These are phyloP conservation scores for Cynopterus sphinx DNA, from an alignment of 2,797 vertebrate genomes.

Conservation along the genomic window DNA sequence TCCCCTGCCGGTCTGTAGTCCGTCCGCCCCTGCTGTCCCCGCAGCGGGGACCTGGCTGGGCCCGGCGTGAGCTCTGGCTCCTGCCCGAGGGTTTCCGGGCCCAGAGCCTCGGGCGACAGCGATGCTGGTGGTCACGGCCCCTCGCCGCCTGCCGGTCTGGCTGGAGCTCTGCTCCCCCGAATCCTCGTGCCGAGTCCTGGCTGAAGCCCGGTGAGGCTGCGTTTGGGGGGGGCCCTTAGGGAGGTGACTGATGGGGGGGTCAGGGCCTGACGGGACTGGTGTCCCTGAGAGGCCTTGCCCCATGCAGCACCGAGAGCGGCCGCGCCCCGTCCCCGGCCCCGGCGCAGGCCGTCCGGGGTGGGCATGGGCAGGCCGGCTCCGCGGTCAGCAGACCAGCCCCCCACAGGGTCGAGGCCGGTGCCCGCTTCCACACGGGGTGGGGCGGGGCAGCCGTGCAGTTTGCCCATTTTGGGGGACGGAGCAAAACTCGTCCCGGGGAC, in stretches of 20 bases:
- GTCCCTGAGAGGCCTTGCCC: background rate
- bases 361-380: too few relatives aligned
- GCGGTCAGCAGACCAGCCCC: too few relatives aligned
- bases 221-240: background rate
- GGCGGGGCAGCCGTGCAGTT: background rate
- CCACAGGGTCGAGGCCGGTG: background rate
- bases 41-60: background rate
- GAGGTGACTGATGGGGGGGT: background rate
- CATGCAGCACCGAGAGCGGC: accelerated
- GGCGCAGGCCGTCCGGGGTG: too few relatives aligned
- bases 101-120: background rate
- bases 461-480: background rate
- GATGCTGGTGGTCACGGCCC: background rate
- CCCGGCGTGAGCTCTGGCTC: background rate
- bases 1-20: accelerated
- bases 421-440: slow-evolving; percentile 3
- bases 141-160: background rate
- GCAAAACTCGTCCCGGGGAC: accelerated
- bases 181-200: accelerated
- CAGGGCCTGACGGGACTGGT: background rate
- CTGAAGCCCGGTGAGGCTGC: background rate
- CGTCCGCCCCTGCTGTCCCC: accelerated
- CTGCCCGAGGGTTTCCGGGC: background rate
- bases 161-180: background rate
- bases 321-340: too few relatives aligned